These are phyloP conservation scores for Cantharis nigra DNA, from an alignment of 2,888 invertebrate genomes.

Conservation along the genomic window DNA sequence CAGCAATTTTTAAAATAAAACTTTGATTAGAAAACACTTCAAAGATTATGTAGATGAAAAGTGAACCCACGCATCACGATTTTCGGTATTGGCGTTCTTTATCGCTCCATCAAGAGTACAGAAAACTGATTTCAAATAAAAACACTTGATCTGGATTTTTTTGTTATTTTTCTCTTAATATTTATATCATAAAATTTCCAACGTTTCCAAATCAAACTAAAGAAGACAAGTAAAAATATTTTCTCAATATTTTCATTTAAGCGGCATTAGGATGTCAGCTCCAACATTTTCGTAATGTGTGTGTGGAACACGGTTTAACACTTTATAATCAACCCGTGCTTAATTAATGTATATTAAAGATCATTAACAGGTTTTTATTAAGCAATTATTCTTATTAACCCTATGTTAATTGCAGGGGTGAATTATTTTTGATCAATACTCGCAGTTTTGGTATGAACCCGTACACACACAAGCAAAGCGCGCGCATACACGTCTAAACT, in stretches of 20 bases:
- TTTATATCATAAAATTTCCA: background rate
- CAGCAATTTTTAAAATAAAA: background rate
- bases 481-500: background rate
- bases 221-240: background rate
- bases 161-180: background rate
- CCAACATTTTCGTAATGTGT: background rate
- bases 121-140: background rate
- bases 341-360: background rate
- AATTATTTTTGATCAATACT: background rate
- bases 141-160: background rate
- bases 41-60: background rate
- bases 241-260: background rate
- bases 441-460: background rate
- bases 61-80: background rate
- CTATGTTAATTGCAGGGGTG: background rate
- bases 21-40: background rate
- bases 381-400: background rate
- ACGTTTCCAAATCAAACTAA: background rate
- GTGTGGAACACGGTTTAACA: background rate
- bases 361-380: background rate
- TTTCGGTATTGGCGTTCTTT: background rate
- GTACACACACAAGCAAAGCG: background rate
- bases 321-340: background rate
- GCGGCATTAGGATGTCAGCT: background rate
- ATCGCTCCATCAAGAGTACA: background rate